Evolutionary conservation across 2,113 vertebrate genomes (phyloP).

Genomic region (Lonchura striata): DNA sequence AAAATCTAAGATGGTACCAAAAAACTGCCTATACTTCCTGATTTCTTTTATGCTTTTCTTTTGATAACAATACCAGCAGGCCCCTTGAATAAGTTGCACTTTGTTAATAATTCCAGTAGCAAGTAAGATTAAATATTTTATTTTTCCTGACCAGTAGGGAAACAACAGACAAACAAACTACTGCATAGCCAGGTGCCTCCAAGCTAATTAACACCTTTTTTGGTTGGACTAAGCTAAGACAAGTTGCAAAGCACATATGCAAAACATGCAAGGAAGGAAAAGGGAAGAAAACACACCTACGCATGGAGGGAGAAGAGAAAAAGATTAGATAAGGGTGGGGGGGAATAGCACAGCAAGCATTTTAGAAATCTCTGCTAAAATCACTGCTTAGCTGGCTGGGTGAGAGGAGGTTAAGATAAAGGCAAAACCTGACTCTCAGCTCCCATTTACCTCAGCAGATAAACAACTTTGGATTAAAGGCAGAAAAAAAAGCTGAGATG

Average conservation of each 20-base stretch:
- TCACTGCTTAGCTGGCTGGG: constrained; percentile 16
- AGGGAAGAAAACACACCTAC: neutral
- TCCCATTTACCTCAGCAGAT: constrained; percentile 60
- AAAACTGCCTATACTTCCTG: neutral
- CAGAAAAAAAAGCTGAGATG: constrained; percentile 10
- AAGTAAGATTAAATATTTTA: neutral
- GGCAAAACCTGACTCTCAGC: constrained; percentile 39
- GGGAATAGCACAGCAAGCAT: neutral
- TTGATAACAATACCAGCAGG: neutral
- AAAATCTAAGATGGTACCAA: neutral
- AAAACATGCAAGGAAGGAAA: neutral
- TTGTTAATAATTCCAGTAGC: neutral
- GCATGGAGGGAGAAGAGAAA: neutral
- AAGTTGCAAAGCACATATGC: neutral
- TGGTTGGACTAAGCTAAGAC: neutral
- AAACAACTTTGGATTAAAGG: constrained; percentile 54
- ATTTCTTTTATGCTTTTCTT: neutral
- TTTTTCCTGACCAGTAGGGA: neutral
- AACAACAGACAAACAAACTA: neutral
- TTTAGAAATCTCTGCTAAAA: constrained; percentile 45
- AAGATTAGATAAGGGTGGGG: neutral
- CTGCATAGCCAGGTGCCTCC: neutral
- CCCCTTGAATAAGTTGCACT: neutral
- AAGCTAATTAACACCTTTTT: neutral
- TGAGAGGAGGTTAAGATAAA: constrained; percentile 46